phyloP scores from a whole-genome alignment of 2,888 invertebrate genomes.

The Lycocerus yunnanus region DNA sequence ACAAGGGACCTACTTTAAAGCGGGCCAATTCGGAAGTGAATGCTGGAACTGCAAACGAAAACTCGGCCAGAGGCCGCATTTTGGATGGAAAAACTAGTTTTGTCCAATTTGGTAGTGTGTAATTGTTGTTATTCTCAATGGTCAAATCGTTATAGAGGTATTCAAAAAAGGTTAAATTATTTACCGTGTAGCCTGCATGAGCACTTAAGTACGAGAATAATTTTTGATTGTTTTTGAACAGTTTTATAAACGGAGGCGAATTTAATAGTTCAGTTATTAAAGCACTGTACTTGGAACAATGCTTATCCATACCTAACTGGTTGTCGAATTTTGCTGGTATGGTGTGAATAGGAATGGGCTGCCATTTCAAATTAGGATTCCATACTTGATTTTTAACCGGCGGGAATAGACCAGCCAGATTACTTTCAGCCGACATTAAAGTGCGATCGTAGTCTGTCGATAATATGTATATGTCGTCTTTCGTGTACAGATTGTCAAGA shows the following conservation, averaged over 20 bases:
- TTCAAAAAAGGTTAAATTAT: slow-evolving; percentile 60
- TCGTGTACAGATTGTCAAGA: slow-evolving; percentile 60
- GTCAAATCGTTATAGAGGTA: slow-evolving; percentile 69
- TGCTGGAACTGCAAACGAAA: slow-evolving; percentile 63
- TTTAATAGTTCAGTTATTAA: slow-evolving; percentile 60
- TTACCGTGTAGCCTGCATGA: slow-evolving; percentile 64
- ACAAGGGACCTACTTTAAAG: slow-evolving; percentile 65
- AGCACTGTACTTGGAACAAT: slow-evolving; percentile 69
- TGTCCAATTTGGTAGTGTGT: slow-evolving; percentile 49
- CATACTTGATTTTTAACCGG: slow-evolving; percentile 64
- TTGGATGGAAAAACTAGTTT: slow-evolving; percentile 65
- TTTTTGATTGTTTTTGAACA: slow-evolving; percentile 62
- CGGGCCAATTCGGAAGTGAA: slow-evolving; percentile 63
- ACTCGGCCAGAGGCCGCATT: slow-evolving; percentile 64
- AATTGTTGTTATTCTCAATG: slow-evolving; percentile 70
- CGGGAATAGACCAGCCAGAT: slow-evolving; percentile 78
- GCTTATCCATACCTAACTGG: slow-evolving; percentile 64
- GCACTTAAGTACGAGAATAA: slow-evolving; percentile 69
- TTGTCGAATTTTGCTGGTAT: slow-evolving; percentile 66
- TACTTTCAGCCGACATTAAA: slow-evolving; percentile 82
- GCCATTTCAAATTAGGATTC: slow-evolving; percentile 69
- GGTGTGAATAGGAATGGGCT: slow-evolving; percentile 79
- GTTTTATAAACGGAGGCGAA: slow-evolving; percentile 47
- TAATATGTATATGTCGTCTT: slow-evolving; percentile 62
- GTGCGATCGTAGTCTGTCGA: slow-evolving; percentile 90